These are phyloP conservation scores for Sternarchorhynchus goeldii DNA, from an alignment of 2,797 vertebrate species.

Conservation along the genomic window DNA sequence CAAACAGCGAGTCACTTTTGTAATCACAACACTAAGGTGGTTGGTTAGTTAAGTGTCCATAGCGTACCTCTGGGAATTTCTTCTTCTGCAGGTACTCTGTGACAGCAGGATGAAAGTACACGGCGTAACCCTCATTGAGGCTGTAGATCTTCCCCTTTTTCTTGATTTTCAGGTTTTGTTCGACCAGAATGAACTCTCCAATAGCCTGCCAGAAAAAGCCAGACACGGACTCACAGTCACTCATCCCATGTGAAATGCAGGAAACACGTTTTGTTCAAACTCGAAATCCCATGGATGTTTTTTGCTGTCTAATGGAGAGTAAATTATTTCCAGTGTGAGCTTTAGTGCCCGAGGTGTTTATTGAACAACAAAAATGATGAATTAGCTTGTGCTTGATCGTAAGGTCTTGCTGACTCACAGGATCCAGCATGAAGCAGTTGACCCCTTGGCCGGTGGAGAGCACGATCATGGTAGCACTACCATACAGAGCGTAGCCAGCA, in stretches of 20 bases:
- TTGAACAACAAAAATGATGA: neutral
- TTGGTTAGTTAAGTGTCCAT: neutral
- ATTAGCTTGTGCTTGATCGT: neutral
- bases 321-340: too few relatives aligned
- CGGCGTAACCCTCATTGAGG: conserved; percentile 93
- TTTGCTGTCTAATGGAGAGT: too few relatives aligned
- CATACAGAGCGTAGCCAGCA: conserved; percentile 93
- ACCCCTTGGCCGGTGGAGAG: conserved; percentile 88
- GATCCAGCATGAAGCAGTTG: conserved; percentile 98
- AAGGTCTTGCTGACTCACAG: conserved; percentile 73
- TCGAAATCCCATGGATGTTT: too few relatives aligned
- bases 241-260: neutral
- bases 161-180: conserved; percentile 89
- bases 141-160: conserved; percentile 96
- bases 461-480: conserved; percentile 96
- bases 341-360: neutral
- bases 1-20: neutral
- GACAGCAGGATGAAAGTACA: conserved; percentile 88
- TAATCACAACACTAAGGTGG: neutral
- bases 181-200: conserved; percentile 94
- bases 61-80: conserved; percentile 87
- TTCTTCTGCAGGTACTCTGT: conserved; percentile 92
- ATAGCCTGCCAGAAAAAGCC: conserved; percentile 80
- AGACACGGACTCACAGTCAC: neutral
- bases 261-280: too few relatives aligned